A percentile compares a stretch with the other conserved stretches of the same genome.
phyloP scores from a whole-genome alignment of 2,888 invertebrate species.

The Orchesellides sinensis region DNA sequence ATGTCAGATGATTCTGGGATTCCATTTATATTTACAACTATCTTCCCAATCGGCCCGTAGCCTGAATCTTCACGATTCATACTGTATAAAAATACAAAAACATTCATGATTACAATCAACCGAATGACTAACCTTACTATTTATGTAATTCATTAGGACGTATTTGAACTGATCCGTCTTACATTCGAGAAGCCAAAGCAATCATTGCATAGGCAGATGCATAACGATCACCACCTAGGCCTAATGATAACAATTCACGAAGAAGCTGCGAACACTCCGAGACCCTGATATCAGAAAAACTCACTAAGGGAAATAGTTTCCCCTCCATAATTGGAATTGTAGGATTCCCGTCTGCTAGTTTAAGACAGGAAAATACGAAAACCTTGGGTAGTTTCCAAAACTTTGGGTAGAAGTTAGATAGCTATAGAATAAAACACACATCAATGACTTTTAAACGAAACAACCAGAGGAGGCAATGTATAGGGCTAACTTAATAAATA shows the following conservation, averaged over 20 bases:
- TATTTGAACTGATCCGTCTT: background rate
- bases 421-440: background rate
- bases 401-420: background rate
- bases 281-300: background rate
- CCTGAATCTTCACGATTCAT: conserved; percentile 16
- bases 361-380: conserved; percentile 36
- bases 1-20: conserved; percentile 12
- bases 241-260: conserved; percentile 4
- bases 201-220: conserved; percentile 40
- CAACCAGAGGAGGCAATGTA: too few relatives aligned
- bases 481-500: too few relatives aligned
- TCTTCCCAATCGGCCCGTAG: conserved; percentile 10
- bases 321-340: conserved; percentile 5
- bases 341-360: conserved; percentile 33
- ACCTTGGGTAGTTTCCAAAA: conserved; percentile 18
- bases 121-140: background rate
- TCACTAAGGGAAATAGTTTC: conserved; percentile 24
- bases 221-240: conserved; percentile 31
- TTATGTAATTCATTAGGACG: background rate
- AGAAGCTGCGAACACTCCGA: background rate
- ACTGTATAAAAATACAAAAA: background rate
- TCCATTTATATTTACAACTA: conserved; percentile 25
- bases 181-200: conserved; percentile 28
- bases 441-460: background rate
- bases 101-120: background rate